Percentiles rank a stretch among this genome's conserved stretches.
phyloP scores from a whole-genome alignment of 2,888 invertebrate species.

The Adelphocoris suturalis region DNA sequence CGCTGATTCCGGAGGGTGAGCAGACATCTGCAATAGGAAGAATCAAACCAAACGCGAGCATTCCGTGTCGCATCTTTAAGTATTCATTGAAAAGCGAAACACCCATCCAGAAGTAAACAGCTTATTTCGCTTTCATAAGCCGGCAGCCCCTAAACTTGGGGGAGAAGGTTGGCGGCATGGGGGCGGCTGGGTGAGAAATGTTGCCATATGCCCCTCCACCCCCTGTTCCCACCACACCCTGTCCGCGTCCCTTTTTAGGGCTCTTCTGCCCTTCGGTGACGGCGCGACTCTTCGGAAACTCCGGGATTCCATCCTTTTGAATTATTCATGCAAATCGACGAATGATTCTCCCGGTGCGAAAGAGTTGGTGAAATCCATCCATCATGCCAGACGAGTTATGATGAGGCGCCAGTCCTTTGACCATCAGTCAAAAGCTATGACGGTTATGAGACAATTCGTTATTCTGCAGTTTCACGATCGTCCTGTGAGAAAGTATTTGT shows the following conservation, averaged over 20 bases:
- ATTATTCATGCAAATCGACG: constrained; percentile 61
- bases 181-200: constrained; percentile 57
- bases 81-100: constrained; percentile 67
- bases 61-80: constrained; percentile 67
- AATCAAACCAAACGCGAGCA: constrained; percentile 60
- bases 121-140: constrained; percentile 71
- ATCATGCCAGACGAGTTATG: constrained; percentile 52
- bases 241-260: neutral
- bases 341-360: constrained; percentile 33
- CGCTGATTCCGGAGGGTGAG: constrained; percentile 62
- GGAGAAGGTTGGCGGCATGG: neutral
- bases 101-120: constrained; percentile 68
- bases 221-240: no score
- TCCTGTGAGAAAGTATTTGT: neutral
- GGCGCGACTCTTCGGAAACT: neutral
- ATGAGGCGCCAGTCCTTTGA: neutral
- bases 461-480: neutral
- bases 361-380: constrained; percentile 46
- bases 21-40: constrained; percentile 50
- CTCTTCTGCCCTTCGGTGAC: constrained; percentile 36
- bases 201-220: constrained; percentile 56
- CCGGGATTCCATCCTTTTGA: constrained; percentile 12
- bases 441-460: neutral
- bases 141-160: constrained; percentile 9
- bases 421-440: neutral